A percentile compares a stretch with the other conserved stretches of the same genome.
Evolutionary conservation across 1,140 invertebrate genomes (phyloP).

Genomic region (Camponotus floridanus): DNA sequence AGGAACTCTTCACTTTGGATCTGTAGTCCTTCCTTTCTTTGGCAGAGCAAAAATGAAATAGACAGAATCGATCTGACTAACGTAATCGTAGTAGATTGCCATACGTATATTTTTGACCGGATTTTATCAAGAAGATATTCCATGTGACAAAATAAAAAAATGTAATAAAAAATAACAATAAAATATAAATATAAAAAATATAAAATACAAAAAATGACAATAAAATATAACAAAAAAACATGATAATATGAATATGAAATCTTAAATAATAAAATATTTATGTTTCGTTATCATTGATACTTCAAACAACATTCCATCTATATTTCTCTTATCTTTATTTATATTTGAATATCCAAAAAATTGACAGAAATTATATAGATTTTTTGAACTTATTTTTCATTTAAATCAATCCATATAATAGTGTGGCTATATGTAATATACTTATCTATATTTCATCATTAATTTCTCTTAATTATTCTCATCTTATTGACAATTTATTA

Average conservation of each 20-base stretch:
- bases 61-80: conserved; percentile 47
- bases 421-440: background rate
- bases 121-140: conserved; percentile 16
- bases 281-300: background rate
- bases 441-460: background rate
- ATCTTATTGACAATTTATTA: background rate
- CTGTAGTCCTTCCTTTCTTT: conserved; percentile 17
- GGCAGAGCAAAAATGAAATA: conserved; percentile 45
- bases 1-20: conserved; percentile 48
- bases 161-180: too few species aligned
- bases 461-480: background rate
- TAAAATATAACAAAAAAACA: background rate
- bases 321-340: background rate
- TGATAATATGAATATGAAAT: background rate
- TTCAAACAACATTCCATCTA: background rate
- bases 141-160: background rate
- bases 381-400: background rate
- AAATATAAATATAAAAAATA: too few species aligned
- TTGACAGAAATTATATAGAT: background rate
- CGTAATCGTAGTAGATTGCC: conserved; percentile 19
- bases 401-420: background rate
- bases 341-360: background rate
- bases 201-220: too few species aligned
- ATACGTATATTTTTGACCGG: conserved; percentile 24
- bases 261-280: background rate